These are phyloP conservation scores for Palythoa heliodiscus DNA, from an alignment of 92 coral and sea anemone species.

Conservation along the genomic window DNA sequence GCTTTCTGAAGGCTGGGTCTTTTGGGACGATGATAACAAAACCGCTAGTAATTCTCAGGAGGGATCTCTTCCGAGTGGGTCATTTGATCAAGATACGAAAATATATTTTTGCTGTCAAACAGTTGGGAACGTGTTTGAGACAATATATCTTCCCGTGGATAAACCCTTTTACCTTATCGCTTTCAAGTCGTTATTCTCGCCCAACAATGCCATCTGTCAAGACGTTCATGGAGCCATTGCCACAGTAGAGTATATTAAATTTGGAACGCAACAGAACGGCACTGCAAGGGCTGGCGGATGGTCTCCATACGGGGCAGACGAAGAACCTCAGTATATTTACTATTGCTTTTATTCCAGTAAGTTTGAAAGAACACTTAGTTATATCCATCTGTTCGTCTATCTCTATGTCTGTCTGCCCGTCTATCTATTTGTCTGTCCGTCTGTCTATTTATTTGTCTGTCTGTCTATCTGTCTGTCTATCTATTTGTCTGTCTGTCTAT, in stretches of 20 bases:
- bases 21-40: slow-evolving; percentile 49
- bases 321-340: slow-evolving; percentile 20
- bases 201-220: slow-evolving; percentile 22
- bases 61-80: slow-evolving; percentile 53
- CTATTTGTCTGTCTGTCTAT: too few relatives aligned
- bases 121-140: slow-evolving; percentile 40
- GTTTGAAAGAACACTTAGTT: not conserved
- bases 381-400: too few relatives aligned
- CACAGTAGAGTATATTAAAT: slow-evolving; percentile 34
- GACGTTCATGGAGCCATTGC: slow-evolving; percentile 37
- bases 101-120: slow-evolving; percentile 56
- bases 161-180: slow-evolving; percentile 54
- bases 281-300: not conserved
- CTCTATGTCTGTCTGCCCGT: too few relatives aligned
- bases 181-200: slow-evolving; percentile 24
- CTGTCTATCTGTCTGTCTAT: not conserved
- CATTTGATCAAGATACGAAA: slow-evolving; percentile 51
- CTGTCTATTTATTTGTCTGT: not conserved
- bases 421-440: too few relatives aligned
- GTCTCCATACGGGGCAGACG: slow-evolving; percentile 27
- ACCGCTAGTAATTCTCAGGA: slow-evolving; percentile 36
- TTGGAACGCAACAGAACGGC: slow-evolving; percentile 7
- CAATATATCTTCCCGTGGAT: slow-evolving; percentile 49
- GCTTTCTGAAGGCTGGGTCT: slow-evolving; percentile 53
- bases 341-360: slow-evolving; percentile 34